phyloP scores from a whole-genome alignment of 2,113 vertebrate genomes.

The Aegotheles bennettii region DNA sequence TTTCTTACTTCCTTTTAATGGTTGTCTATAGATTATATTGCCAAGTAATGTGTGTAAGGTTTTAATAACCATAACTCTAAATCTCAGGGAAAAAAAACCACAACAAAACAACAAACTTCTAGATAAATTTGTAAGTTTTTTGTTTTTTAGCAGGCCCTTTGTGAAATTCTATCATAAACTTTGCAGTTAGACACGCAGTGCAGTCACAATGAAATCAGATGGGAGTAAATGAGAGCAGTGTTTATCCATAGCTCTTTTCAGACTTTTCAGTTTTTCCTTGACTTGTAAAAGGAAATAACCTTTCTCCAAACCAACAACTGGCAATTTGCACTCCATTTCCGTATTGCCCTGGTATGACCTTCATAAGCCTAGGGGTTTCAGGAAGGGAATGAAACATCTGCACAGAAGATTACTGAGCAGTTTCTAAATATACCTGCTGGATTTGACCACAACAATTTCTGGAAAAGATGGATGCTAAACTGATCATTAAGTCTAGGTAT shows the following conservation, averaged over 20 bases:
- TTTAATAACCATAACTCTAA: background rate
- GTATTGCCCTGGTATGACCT: background rate
- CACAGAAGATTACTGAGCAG: background rate
- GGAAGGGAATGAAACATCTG: background rate
- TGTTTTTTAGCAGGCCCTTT: background rate
- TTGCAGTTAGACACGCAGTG: background rate
- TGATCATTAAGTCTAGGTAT: background rate
- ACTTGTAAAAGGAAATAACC: background rate
- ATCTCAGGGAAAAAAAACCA: background rate
- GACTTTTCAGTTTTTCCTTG: background rate
- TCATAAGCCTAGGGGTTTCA: background rate
- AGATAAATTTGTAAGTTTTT: background rate
- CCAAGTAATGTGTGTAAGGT: background rate
- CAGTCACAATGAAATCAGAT: background rate
- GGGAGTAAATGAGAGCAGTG: background rate
- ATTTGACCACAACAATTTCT: background rate
- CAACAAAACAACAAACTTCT: background rate
- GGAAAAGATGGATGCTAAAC: background rate
- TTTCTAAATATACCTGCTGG: background rate
- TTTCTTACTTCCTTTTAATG: background rate
- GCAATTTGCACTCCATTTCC: background rate
- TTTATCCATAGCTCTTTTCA: background rate
- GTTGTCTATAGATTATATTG: background rate
- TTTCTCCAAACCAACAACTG: background rate
- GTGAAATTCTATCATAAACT: background rate